phyloP scores from a whole-genome alignment of 2,888 invertebrate species.

The Polyommatus icarus region DNA sequence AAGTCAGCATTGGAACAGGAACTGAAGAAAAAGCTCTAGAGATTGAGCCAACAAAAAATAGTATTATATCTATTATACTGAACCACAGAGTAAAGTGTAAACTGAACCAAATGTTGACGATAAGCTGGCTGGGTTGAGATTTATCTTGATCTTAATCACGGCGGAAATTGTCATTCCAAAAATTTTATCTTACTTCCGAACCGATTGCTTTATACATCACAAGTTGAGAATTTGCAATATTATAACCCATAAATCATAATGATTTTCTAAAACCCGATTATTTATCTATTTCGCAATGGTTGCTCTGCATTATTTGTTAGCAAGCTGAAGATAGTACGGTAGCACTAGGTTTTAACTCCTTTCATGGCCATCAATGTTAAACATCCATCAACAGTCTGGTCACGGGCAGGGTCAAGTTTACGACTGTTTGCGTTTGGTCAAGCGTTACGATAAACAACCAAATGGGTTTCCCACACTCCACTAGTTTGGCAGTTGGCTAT shows the following conservation, averaged over 20 bases:
- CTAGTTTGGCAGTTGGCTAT: neutral
- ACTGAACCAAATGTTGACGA: too few species aligned
- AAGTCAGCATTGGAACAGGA: too few species aligned
- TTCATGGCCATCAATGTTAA: neutral
- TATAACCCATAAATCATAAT: too few species aligned
- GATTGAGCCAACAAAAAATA: too few species aligned
- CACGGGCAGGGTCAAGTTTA: constrained; percentile 18
- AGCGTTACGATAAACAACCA: neutral
- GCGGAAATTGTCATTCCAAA: neutral
- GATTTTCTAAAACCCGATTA: too few species aligned
- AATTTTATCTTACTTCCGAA: constrained; percentile 8
- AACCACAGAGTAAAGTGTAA: too few species aligned
- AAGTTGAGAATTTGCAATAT: too few species aligned
- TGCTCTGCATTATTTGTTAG: neutral
- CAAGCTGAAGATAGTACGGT: neutral
- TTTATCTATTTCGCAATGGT: too few species aligned
- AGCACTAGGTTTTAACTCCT: neutral
- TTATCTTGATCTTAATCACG: neutral
- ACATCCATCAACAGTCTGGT: neutral
- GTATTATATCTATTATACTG: too few species aligned
- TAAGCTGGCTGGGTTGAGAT: neutral
- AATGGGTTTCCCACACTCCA: neutral
- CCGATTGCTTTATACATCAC: neutral
- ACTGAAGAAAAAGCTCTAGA: too few species aligned
- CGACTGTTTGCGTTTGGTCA: neutral